Base-by-base conservation (phyloP, 2,113 vertebrate species). In the Oostethus manadensis region DNA sequence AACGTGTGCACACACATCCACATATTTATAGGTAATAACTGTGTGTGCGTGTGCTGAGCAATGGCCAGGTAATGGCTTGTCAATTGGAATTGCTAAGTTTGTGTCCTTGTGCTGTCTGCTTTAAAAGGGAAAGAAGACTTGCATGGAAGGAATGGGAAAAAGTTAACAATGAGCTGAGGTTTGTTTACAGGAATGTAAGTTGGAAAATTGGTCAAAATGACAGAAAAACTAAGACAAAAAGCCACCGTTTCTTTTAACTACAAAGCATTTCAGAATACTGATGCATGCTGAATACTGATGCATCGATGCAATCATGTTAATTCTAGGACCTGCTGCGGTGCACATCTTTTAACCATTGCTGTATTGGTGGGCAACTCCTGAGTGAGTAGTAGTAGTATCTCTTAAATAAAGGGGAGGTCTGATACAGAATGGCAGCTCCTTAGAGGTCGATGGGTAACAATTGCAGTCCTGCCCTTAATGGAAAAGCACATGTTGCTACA, bases 1-100 rank as follows among this genome's bases (percentile, higher is more conserved):
- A 42, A 33, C 29, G 11, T 9, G 35, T 23, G 68, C 59, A 62
- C 29, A 0, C 6, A 0, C 40, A 16, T 63, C 17, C 84, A 44
- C 54, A 55, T 62, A 62, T 71, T 57, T 74, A 40, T 49, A 54
- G 56, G 64, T 71, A 81, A 78, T 77, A 76, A 77, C 44, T 51
- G 64, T 45, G n/a, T 14, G 16, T 57, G 61, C 26, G 61, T 62
- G 51, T n/a, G 71, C 47, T 71, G 84, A 91, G 66, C 92, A 91
- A 89, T 89, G 90, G 88, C 49, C 79, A 81, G 71, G 84, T 93
- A 93, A 90, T 90, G 87, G 17, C 8, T 86, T 90, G 87, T 91
- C 91, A 89, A 87, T n/a, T 86, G 87, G 88, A 90, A 88, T 74
- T 84, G 87, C 89, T 82, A 55, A 61, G 43, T 85, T 83, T 79